Percentiles rank a stretch among this genome's conserved stretches.
Evolutionary conservation across 2,113 vertebrate genomes (phyloP).

Genomic region (Equus przewalskii): DNA sequence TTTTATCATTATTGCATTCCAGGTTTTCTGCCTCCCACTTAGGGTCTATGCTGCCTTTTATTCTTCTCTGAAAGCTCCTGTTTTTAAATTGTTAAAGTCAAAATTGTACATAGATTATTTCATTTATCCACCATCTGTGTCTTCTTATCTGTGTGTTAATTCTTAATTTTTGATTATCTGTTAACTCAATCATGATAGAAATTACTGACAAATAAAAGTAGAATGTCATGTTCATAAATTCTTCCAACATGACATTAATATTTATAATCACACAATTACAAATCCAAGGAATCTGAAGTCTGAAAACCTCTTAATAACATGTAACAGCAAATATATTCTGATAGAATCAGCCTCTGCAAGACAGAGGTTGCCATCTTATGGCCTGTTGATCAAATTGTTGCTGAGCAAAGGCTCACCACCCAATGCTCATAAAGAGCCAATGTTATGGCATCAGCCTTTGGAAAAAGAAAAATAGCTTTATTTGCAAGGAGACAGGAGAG

Average conservation of each 20-base stretch:
- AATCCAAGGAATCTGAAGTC: not conserved
- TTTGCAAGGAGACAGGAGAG: too few relatives aligned
- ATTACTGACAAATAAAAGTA: constrained; percentile 6
- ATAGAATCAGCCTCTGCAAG: not conserved
- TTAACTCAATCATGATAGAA: constrained; percentile 33
- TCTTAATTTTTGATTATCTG: constrained; percentile 26
- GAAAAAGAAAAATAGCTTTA: too few relatives aligned
- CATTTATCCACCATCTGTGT: constrained; percentile 8
- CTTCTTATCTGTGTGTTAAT: constrained; percentile 10
- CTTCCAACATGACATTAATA: not conserved
- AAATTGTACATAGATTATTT: constrained; percentile 34
- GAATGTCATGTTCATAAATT: not conserved
- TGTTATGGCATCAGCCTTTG: too few relatives aligned
- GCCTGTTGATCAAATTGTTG: not conserved
- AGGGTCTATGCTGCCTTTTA: not conserved
- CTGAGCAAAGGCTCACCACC: too few relatives aligned
- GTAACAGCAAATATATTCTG: not conserved
- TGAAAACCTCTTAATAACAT: not conserved
- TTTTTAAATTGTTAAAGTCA: constrained; percentile 46
- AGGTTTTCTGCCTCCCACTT: not conserved
- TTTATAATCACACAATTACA: not conserved
- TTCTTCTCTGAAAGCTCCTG: not conserved
- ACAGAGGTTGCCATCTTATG: not conserved
- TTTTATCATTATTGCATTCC: constrained; percentile 48
- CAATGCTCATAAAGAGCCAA: too few relatives aligned